Conservation (phyloP, 2,888 invertebrate species). For the Psylliodes chrysocephalus region DNA sequence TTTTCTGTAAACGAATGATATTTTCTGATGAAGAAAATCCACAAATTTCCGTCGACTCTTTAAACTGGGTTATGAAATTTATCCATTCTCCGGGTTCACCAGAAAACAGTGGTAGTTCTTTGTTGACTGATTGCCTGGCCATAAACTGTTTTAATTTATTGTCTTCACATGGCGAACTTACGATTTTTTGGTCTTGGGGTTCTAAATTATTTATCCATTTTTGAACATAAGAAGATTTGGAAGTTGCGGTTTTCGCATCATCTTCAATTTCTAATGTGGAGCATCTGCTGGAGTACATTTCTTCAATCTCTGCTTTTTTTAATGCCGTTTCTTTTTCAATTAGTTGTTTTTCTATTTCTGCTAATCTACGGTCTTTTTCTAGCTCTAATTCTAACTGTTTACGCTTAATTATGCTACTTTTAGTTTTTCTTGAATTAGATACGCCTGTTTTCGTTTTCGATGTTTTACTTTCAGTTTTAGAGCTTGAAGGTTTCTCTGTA, state of each 20-base stretch:
- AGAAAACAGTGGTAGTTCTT: conserved; percentile 10
- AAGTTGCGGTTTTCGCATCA: neutral
- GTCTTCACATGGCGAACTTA: neutral
- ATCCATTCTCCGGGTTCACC: conserved; percentile 16
- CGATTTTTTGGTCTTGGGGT: neutral
- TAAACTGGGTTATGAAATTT: conserved; percentile 12
- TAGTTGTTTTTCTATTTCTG: neutral
- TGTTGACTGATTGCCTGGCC: conserved; percentile 4
- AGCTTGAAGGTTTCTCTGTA: too few relatives aligned
- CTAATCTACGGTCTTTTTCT: neutral
- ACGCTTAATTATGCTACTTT: neutral
- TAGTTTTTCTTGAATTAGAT: neutral
- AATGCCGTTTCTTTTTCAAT: neutral
- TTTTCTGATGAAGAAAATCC: neutral
- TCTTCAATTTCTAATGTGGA: neutral
- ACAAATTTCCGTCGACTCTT: neutral
- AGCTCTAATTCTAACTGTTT: neutral
- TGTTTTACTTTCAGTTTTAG: too few relatives aligned
- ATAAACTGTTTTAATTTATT: neutral
- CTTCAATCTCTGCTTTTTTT: neutral
- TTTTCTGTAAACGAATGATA: conserved; percentile 5
- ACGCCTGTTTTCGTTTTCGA: too few relatives aligned
- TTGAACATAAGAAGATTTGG: neutral
- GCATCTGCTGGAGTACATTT: neutral
- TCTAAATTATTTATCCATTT: neutral